Base-by-base conservation (phyloP, 1,140 invertebrate genomes). In the Heterodera carotae region DNA sequence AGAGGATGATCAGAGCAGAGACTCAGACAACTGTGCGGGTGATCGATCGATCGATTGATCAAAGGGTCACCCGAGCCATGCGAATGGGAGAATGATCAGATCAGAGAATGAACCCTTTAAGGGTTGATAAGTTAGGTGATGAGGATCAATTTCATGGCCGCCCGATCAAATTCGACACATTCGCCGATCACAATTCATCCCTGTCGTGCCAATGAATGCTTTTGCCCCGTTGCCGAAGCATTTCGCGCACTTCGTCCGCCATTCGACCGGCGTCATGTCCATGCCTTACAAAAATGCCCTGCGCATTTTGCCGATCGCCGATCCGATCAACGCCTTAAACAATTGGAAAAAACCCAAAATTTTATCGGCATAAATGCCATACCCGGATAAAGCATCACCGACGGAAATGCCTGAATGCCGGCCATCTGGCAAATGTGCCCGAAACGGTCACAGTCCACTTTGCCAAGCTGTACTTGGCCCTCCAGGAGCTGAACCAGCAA, bases 401-500 rank as follows among this genome's bases (percentile, higher is more conserved):
- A 53, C 12, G 81, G 81, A 70, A 82, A 82, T 18, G 83, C 80
- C 10, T 81, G 60, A 12, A 84, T 39, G 18, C 36, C 25, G 25
- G 71, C 79, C 39, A 31, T 60, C 31, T 81, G 18, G 75, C 82
- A 82, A 69, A 82, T 76, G 33, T 82, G 36, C 25, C 59, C 36
- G 25, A 56, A 76, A 33, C 69, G 36, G 60, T 85, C 86, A 70
- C 85, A 87, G 69, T 87, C 84, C 22, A 87, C 76, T 75, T 87
- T 87, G n/a, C 78, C 85, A 25, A 87, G 64, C 12, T 84, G 79
- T 59, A 87, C 84, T 48, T 77, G 74, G 29, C 84, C 86, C 15
- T 87, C 83, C 10, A 87, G 56, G 5, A 77, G 59, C 85, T 86
- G 60, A 2, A 79, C 76, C 27, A n/a, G 36, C 5, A 60, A 78